Percentiles rank a stretch among this genome's conserved stretches.
phyloP scores from a whole-genome alignment of 2,888 invertebrate species.

The Acleris laterana region DNA sequence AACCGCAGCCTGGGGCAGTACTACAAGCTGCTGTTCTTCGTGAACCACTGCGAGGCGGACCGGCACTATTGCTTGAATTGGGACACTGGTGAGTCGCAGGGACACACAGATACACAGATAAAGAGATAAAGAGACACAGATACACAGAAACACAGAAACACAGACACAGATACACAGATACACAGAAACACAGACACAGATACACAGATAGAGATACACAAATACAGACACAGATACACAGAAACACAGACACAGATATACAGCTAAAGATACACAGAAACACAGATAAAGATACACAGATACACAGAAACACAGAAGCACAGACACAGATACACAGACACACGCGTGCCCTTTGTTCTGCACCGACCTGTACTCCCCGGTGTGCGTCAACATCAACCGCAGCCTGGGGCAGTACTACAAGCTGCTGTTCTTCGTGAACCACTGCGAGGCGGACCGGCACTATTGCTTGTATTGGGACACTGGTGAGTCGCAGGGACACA shows the following conservation, averaged over 20 bases:
- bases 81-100: constrained; percentile 45
- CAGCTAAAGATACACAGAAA: too few relatives aligned
- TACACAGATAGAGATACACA: too few relatives aligned
- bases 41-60: constrained; percentile 63
- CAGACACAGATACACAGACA: too few relatives aligned
- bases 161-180: too few relatives aligned
- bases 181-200: too few relatives aligned
- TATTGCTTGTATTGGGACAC: constrained; percentile 56
- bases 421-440: constrained; percentile 60
- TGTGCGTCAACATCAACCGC: constrained; percentile 59
- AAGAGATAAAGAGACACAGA: too few relatives aligned
- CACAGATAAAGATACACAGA: too few relatives aligned
- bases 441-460: constrained; percentile 59
- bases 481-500: constrained; percentile 46
- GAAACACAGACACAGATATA: too few relatives aligned
- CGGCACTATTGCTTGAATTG: constrained; percentile 61
- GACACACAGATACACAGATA: too few relatives aligned
- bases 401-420: constrained; percentile 57
- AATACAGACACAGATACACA: too few relatives aligned
- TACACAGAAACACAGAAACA: too few relatives aligned
- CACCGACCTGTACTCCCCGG: constrained; percentile 17
- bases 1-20: constrained; percentile 56
- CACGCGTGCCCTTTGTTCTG: constrained; percentile 1
- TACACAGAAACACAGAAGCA: too few relatives aligned
- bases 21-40: constrained; percentile 59